A percentile compares a stretch with the other conserved stretches of the same genome.
Evolutionary conservation across 2,888 invertebrate genomes (phyloP).

Genomic region (Dryomyza anilis): DNA sequence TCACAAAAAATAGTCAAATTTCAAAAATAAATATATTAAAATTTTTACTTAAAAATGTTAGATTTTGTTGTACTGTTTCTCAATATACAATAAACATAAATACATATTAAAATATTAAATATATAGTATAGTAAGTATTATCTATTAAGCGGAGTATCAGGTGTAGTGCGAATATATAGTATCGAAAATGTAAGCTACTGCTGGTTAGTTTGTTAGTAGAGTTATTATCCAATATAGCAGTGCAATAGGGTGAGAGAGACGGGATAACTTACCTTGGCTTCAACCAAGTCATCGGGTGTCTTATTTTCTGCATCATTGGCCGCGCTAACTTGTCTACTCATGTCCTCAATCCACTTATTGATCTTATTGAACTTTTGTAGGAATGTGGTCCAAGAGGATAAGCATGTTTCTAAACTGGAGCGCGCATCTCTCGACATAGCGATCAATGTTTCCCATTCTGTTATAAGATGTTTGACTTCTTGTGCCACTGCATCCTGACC

Average conservation of each 20-base stretch:
- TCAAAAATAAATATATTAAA: no score
- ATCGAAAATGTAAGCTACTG: constrained; percentile 26
- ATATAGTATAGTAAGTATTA: no score
- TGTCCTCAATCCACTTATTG: constrained; percentile 76
- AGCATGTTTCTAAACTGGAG: constrained; percentile 74
- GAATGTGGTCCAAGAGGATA: constrained; percentile 82
- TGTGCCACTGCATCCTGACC: constrained; percentile 81
- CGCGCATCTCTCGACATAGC: constrained; percentile 78
- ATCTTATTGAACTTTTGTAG: constrained; percentile 74
- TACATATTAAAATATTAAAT: no score
- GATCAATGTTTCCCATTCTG: constrained; percentile 82
- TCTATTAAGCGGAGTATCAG: no score
- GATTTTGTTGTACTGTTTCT: no score
- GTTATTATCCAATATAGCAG: neutral
- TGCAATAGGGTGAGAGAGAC: neutral
- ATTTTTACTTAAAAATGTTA: no score
- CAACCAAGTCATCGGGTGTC: constrained; percentile 77
- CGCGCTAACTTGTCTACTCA: constrained; percentile 69
- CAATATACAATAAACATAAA: no score
- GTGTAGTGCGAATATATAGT: constrained; percentile 16
- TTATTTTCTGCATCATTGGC: constrained; percentile 76
- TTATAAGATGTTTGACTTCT: constrained; percentile 79
- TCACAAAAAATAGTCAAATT: no score
- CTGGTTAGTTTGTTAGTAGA: constrained; percentile 17
- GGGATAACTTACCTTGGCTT: constrained; percentile 69